A percentile compares a stretch with the other conserved stretches of the same genome.
phyloP scores from a whole-genome alignment of 2,888 invertebrate species.

The Fissipunctia ypsillon region DNA sequence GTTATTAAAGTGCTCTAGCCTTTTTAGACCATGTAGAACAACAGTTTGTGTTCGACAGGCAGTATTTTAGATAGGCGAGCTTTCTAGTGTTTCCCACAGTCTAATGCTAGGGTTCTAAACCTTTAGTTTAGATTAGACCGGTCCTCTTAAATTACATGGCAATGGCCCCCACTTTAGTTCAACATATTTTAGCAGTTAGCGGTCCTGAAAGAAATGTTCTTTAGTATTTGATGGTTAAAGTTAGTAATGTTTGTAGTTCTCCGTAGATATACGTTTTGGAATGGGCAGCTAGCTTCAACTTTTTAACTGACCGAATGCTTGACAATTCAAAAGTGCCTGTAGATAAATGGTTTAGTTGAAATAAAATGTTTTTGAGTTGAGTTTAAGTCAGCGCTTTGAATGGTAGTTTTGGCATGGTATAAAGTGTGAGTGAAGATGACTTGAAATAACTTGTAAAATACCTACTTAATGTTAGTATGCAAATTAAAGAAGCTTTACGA shows the following conservation, averaged over 20 bases:
- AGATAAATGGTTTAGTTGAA: too few species aligned
- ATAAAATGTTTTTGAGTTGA: too few species aligned
- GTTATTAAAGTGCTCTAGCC: neutral
- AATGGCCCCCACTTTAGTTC: neutral
- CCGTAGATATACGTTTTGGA: too few species aligned
- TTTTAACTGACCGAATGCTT: too few species aligned
- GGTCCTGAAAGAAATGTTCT: too few species aligned
- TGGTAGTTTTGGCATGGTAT: neutral
- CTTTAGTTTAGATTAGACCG: slow-evolving; percentile 15
- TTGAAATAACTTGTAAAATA: neutral
- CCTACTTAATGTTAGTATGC: too few species aligned
- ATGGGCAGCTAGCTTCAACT: too few species aligned
- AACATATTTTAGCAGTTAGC: neutral
- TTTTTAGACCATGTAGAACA: slow-evolving; percentile 22
- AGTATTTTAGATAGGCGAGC: slow-evolving; percentile 28
- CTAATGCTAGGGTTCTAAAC: slow-evolving; percentile 9
- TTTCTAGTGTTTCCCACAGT: slow-evolving; percentile 34
- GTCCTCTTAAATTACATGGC: slow-evolving; percentile 22
- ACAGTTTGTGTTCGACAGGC: slow-evolving; percentile 9
- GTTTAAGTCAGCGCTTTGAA: too few species aligned
- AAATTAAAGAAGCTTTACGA: slow-evolving; percentile 1
- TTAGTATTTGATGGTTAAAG: too few species aligned
- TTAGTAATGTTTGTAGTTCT: too few species aligned
- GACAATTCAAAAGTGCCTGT: too few species aligned
- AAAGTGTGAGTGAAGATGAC: neutral